Evolutionary conservation across 2,797 vertebrate species (phyloP).

Genomic region (Rhynchotus rufescens): DNA sequence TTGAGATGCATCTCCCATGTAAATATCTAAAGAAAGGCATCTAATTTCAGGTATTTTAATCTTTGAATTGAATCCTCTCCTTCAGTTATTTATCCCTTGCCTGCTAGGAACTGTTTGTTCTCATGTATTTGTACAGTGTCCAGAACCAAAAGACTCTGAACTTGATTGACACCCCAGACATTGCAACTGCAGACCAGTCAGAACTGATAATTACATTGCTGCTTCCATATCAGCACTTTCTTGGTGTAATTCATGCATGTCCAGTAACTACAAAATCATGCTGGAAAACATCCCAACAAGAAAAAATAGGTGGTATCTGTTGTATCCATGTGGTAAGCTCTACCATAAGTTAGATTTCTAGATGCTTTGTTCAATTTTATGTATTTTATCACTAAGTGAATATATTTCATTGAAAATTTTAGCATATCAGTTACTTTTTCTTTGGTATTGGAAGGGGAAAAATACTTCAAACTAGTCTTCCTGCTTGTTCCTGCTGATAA

Average conservation of each 20-base stretch:
- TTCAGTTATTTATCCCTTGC: background rate
- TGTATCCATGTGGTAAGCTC: background rate
- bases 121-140: background rate
- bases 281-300: background rate
- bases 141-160: background rate
- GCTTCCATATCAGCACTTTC: background rate
- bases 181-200: background rate
- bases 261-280: background rate
- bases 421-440: background rate
- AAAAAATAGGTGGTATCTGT: background rate
- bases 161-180: background rate
- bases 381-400: background rate
- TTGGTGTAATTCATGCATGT: background rate
- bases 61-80: background rate
- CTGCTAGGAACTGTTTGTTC: background rate
- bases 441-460: background rate
- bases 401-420: background rate
- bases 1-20: background rate
- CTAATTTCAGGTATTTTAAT: background rate
- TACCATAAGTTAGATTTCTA: background rate
- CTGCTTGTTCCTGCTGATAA: constrained; percentile 1
- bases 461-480: background rate
- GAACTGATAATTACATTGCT: background rate
- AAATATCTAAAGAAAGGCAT: background rate
- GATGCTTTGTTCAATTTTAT: background rate